Evolutionary conservation across 2,797 vertebrate genomes (phyloP), one percentile per base, ranked within the genome.

Genomic region (Antrozous pallidus): DNA sequence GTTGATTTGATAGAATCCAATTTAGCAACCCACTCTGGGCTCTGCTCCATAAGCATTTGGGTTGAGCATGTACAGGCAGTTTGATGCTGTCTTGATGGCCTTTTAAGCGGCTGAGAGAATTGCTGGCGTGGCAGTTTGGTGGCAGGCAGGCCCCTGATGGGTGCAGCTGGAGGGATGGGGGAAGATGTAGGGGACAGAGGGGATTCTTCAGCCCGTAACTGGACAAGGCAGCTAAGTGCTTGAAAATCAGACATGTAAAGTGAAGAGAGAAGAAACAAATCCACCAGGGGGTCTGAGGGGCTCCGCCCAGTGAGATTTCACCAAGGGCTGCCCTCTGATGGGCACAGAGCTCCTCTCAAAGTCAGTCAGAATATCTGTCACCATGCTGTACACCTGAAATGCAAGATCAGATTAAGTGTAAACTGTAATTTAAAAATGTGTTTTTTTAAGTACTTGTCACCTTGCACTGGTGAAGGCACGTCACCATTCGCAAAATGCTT

Each of bases 1-100:
- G 97, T 96, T 97, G 98, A 97, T 97, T 98, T 98, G 98, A 98
- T 98, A 96, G 98, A 98, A 97, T 98, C 98, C 98, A 98, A 98
- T 98, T 98, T 98, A 98, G 97, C 96, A 94, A 97, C 97, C 95
- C 97, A 96, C 97, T 98, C 98, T 93, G 98, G 98, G 98, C 98
- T 98, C 97, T 84, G 88, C 97, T 98, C 98, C 98, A 98, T 74
- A 94, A 94, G 97, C 97, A 96, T 98, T 98, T 97, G 97, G 97
- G 96, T 97, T 97, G 96, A 97, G 97, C 98, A 95, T 96, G 96
- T 93, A 98, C 96, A 98, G 97, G 97, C 97, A 96, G 97, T 97
- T 96, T 98, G 98, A 98, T 97, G 98, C 97, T 12, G 95, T 96
- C 98, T 98, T 97, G 98, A 98, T 98, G 93, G 98, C 91, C 97